These are phyloP conservation scores for Platerodrilus igneus DNA, from an alignment of 2,888 invertebrate genomes.

Conservation along the genomic window DNA sequence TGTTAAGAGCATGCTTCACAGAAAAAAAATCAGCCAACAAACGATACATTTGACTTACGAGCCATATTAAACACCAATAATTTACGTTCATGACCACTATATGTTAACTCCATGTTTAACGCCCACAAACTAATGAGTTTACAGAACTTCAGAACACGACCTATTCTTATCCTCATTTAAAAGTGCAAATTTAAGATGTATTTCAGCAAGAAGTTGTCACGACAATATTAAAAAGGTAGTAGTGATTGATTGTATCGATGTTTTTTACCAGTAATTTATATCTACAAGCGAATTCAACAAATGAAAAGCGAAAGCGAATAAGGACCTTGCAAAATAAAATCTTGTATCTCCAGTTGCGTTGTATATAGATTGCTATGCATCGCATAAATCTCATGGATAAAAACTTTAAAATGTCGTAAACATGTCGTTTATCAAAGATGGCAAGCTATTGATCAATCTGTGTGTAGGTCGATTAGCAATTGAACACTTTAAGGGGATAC, in stretches of 20 bases:
- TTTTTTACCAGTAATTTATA: too few species aligned
- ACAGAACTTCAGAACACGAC: conserved; percentile 13
- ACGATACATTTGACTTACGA: too few species aligned
- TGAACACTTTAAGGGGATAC: conserved; percentile 17
- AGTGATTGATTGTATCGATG: conserved; percentile 13
- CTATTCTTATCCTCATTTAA: conserved; percentile 9
- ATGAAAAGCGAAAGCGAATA: too few species aligned
- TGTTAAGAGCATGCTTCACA: too few species aligned
- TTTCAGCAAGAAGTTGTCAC: background rate
- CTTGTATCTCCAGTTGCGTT: conserved; percentile 25
- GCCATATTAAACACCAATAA: conserved; percentile 15
- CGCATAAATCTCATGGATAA: conserved; percentile 25
- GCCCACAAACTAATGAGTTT: conserved; percentile 13
- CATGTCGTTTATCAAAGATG: conserved; percentile 37
- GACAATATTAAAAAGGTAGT: conserved; percentile 6
- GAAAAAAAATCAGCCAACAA: too few species aligned
- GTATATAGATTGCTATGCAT: conserved; percentile 26
- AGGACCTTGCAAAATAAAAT: too few species aligned
- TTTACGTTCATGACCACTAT: conserved; percentile 15
- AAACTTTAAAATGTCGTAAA: conserved; percentile 30
- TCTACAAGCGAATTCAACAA: too few species aligned
- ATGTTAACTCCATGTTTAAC: conserved; percentile 13
- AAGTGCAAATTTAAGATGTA: background rate
- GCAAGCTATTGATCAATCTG: conserved; percentile 34
- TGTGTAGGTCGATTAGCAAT: conserved; percentile 30